Percentiles rank a stretch among this genome's conserved stretches.
Conservation (phyloP, 2,797 vertebrate species). For the Danio kyathit region DNA sequence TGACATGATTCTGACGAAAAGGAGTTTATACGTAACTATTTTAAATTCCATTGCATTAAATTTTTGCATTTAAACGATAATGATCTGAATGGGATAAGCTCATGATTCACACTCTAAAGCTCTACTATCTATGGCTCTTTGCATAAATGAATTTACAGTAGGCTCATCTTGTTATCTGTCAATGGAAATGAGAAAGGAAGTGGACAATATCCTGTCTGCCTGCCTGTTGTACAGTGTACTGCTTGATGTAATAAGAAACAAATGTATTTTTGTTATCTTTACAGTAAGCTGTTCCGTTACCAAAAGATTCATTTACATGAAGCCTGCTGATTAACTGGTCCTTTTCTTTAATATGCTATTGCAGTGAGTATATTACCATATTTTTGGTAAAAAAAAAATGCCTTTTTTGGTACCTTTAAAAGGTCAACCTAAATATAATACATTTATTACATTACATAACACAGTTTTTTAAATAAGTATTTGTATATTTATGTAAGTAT, state of each 20-base stretch:
- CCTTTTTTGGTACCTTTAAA: too few relatives aligned
- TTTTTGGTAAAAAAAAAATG: too few relatives aligned
- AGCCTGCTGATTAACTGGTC: not conserved
- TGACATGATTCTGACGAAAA: not conserved
- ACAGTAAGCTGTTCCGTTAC: not conserved
- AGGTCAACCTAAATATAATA: not conserved
- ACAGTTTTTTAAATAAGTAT: too few relatives aligned
- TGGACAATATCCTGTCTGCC: not conserved
- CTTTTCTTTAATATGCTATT: not conserved
- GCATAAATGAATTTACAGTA: not conserved
- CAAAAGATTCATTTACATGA: constrained; percentile 14
- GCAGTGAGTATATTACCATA: too few relatives aligned
- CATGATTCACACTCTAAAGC: not conserved
- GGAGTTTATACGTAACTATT: constrained; percentile 19
- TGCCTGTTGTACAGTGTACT: not conserved
- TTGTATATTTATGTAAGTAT: too few relatives aligned
- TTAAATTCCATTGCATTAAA: constrained; percentile 35
- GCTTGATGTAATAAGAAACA: constrained; percentile 14
- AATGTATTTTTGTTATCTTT: not conserved
- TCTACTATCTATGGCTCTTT: constrained; percentile 14
- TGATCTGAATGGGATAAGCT: constrained; percentile 18
- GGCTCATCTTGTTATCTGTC: not conserved
- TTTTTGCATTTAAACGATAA: constrained; percentile 51
- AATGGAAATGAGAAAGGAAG: constrained; percentile 19
- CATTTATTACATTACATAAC: too few relatives aligned